phyloP scores from a whole-genome alignment of 2,888 invertebrate genomes.

The Ormyrus thymus region DNA sequence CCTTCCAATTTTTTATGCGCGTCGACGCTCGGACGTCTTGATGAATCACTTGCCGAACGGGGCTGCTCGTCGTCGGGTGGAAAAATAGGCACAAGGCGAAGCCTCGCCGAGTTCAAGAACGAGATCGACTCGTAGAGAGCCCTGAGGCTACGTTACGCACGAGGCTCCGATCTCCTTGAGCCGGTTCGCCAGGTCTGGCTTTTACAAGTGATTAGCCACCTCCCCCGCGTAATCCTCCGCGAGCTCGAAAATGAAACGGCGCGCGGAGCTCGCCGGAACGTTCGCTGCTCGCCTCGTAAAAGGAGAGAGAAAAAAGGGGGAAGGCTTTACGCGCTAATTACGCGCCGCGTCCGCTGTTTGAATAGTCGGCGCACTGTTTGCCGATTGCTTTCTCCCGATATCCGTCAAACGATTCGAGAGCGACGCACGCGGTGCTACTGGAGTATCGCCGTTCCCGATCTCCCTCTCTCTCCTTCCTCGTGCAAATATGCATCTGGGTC shows the following conservation, averaged over 20 bases:
- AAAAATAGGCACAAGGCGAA: conserved; percentile 12
- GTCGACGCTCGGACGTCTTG: too few relatives aligned
- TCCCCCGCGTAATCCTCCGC: neutral
- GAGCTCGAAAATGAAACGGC: too few relatives aligned
- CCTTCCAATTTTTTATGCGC: too few relatives aligned
- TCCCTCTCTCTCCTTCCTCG: neutral
- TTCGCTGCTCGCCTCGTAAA: neutral
- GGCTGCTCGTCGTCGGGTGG: neutral
- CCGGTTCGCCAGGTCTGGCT: neutral
- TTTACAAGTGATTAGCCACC: neutral
- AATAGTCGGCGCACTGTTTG: conserved; percentile 37
- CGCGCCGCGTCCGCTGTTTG: conserved; percentile 47
- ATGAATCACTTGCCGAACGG: neutral
- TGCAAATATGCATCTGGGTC: conserved; percentile 45
- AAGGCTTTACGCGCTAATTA: conserved; percentile 60
- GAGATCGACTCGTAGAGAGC: conserved; percentile 1
- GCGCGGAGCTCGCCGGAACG: too few relatives aligned
- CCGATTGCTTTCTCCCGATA: conserved; percentile 65
- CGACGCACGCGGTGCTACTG: neutral
- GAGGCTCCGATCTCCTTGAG: conserved; percentile 9
- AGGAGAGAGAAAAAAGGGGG: conserved; percentile 6
- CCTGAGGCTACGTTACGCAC: neutral
- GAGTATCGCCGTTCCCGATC: conserved; percentile 35
- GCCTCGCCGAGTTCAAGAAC: conserved; percentile 39
- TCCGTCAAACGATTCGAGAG: conserved; percentile 53